These are phyloP conservation scores for Drosophila prostipennis DNA, from an alignment of 2,888 invertebrate genomes.

Conservation along the genomic window DNA sequence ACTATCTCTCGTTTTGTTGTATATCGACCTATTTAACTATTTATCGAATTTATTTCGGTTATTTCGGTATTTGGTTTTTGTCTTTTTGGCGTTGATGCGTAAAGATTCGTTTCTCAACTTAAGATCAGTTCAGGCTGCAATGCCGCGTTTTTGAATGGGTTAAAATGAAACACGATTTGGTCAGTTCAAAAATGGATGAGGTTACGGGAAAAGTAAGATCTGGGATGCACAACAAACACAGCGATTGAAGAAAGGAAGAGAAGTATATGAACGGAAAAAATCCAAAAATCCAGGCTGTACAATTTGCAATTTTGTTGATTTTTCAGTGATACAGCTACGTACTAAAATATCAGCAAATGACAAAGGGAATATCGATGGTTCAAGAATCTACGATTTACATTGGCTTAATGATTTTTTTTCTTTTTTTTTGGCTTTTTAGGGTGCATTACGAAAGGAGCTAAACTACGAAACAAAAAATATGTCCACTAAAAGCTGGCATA, in stretches of 20 bases:
- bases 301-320: not conserved
- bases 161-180: slow-evolving; percentile 44
- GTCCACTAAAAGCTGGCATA: slow-evolving; percentile 23
- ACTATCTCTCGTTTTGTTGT: slow-evolving; percentile 3
- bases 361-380: slow-evolving; percentile 16
- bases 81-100: slow-evolving; percentile 30
- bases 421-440: slow-evolving; percentile 10
- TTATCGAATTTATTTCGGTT: slow-evolving; percentile 19
- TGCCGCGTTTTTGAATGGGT: slow-evolving; percentile 65
- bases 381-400: slow-evolving; percentile 28
- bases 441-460: slow-evolving; percentile 14
- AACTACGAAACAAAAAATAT: slow-evolving; percentile 19
- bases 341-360: slow-evolving; percentile 1
- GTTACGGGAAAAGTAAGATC: slow-evolving; percentile 10
- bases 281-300: slow-evolving; percentile 11
- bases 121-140: slow-evolving; percentile 73
- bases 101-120: slow-evolving; percentile 33
- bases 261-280: slow-evolving; percentile 10
- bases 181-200: slow-evolving; percentile 37
- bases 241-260: slow-evolving; percentile 10
- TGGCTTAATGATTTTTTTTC: slow-evolving; percentile 6
- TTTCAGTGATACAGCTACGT: slow-evolving; percentile 1
- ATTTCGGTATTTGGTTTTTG: not conserved
- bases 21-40: slow-evolving; percentile 4
- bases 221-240: slow-evolving; percentile 40